Base-by-base conservation (phyloP, 2,888 invertebrate species). In the Lepidochitona cinerea region DNA sequence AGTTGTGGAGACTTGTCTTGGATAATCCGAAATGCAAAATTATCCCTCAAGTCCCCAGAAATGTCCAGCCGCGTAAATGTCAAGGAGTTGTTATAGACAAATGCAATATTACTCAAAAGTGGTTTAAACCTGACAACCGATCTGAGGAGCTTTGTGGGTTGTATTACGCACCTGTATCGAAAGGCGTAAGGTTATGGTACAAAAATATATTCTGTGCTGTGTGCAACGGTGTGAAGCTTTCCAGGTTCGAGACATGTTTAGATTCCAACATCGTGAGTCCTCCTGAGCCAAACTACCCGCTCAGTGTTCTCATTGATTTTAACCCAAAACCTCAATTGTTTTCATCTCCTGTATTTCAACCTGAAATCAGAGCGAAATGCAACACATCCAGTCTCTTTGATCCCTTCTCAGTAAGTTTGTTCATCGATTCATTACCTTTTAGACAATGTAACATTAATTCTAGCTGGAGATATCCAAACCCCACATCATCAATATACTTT, bases 271-370 rank as follows among this genome's bases (percentile, higher is more conserved):
- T 59, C 23, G 26, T 59, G 1, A 23, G 2, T 23, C 59, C 59
- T 14, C 1, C 14, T 4, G 5, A 7, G 2, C 14, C 14, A 32
- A 59, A 23, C 12, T 59, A 4, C 29, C 59, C 59, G 4, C 59
- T 59, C 23, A 59, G 59, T 59, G 59, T 59, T 59, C 18, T 59
- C 26, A 59, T 59, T 29, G 59, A 59, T 26, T 59, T 59, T 26
- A 59, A 59, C 29, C 59, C 59, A 14, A 59, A 59, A 59, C 59
- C 59, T 12, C 1, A 26, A 26, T 32, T 59, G 14, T n/a, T 49
- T 18, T 49, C 49, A 23, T n/a, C n/a, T n/a, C n/a, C n/a, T n/a
- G n/a, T n/a, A n/a, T n/a, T n/a, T n/a, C 29, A 18, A 1, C 59
- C 23, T 14, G 59, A 23, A 26, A 9, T 29, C 23, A 49, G n/a